Evolutionary conservation across 2,113 vertebrate species (phyloP).

Genomic region (Tricholaema leucomelas): DNA sequence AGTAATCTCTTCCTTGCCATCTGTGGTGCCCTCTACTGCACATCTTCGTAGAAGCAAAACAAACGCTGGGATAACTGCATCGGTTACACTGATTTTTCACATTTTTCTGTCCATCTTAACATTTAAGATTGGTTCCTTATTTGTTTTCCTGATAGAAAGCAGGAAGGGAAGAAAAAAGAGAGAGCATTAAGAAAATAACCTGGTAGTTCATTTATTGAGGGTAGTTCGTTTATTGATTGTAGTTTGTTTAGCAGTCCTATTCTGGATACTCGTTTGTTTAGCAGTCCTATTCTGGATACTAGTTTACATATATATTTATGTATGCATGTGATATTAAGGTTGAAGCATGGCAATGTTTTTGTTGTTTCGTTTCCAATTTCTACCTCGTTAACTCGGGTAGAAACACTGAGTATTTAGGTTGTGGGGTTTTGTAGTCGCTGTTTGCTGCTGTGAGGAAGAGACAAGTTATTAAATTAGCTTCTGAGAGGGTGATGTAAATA

Average conservation of each 20-base stretch:
- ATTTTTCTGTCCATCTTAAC: not conserved
- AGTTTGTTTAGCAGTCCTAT: not conserved
- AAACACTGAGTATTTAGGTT: not conserved
- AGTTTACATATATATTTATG: not conserved
- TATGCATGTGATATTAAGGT: not conserved
- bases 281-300: not conserved
- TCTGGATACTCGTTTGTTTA: not conserved
- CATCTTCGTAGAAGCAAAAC: not conserved
- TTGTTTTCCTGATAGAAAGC: not conserved
- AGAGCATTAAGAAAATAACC: not conserved
- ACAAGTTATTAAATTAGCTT: not conserved
- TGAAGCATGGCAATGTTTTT: not conserved
- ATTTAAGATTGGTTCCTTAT: not conserved
- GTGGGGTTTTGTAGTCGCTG: not conserved
- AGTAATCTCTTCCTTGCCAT: not conserved
- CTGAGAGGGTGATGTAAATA: not conserved
- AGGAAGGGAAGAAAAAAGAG: not conserved
- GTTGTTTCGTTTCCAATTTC: not conserved
- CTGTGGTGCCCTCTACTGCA: slow-evolving; percentile 17
- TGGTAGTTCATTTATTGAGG: not conserved
- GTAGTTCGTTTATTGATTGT: not conserved
- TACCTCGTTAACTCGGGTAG: not conserved
- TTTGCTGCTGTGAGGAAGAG: not conserved
- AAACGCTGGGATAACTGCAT: not conserved
- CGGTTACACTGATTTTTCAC: not conserved